These are phyloP conservation scores for Gerris buenoi DNA, from an alignment of 1,140 invertebrate species.

Conservation along the genomic window DNA sequence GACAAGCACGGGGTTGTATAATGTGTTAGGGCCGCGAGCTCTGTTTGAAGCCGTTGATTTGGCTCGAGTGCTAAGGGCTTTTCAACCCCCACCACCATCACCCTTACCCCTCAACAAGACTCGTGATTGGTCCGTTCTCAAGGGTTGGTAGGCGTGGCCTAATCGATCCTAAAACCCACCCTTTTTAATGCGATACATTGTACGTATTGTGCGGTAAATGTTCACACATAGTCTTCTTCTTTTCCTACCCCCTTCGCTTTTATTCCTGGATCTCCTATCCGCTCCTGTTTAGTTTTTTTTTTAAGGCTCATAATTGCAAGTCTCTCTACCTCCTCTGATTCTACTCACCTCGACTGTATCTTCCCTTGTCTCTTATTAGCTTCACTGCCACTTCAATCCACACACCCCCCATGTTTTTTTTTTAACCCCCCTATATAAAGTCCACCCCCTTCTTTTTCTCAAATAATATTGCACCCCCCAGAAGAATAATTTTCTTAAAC, in stretches of 20 bases:
- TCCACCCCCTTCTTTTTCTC: too few species aligned
- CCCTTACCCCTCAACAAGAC: background rate
- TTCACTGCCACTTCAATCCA: background rate
- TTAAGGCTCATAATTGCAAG: background rate
- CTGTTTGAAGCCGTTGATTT: constrained; percentile 1
- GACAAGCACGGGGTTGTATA: background rate
- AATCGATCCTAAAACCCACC: background rate
- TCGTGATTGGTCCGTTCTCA: background rate
- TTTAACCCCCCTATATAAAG: too few species aligned
- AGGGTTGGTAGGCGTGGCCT: constrained; percentile 4
- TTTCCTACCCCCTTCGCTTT: too few species aligned
- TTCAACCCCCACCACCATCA: background rate
- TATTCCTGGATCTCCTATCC: too few species aligned
- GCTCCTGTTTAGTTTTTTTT: background rate
- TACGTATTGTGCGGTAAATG: constrained; percentile 3
- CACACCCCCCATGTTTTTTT: too few species aligned
- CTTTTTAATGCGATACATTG: background rate
- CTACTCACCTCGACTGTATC: too few species aligned
- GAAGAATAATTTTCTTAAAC: too few species aligned
- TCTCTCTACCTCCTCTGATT: too few species aligned
- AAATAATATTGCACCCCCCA: too few species aligned
- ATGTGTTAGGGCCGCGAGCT: background rate
- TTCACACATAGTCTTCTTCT: constrained; percentile 2
- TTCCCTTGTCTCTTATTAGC: background rate
- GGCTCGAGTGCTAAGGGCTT: background rate